Evolutionary conservation across 2,888 invertebrate species (phyloP), one percentile per base, ranked within the genome.

Genomic region (Hyposoter dolosus): DNA sequence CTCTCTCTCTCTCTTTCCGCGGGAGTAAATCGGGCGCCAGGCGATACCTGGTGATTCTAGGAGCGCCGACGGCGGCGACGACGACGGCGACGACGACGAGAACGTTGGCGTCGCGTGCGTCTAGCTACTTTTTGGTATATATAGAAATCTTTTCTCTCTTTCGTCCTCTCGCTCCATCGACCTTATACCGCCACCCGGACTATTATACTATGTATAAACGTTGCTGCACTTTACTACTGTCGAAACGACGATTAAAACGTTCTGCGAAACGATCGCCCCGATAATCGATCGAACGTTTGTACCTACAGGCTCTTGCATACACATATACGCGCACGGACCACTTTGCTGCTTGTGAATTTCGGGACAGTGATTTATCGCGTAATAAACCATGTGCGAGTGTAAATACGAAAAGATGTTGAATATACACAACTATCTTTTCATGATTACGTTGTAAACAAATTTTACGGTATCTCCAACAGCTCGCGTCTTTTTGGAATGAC

Each of bases 231-330:
- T 50, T 75, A 66, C 45, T 40, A 76, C 82, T 28, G 23, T 85
- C 32, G 69, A 68, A 82, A 76, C 79, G 71, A 63, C 71, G 83
- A 85, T 68, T 85, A 85, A 82, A 83, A 85, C 75, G 82, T 83
- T 72, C 40, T 78, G 71, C 71, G 74, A 83, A 60, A 56, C 53
- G 79, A 71, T 74, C n/a, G 69, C 4, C 28, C 68, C 50, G 78
- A 78, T 75, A 69, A 47, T 72, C 75, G 66, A 82, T 79, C 82
- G 77, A 77, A 53, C 32, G 47, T 47, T 47, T 60, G 65, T 77
- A 77, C 23, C 65, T 74, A 6, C 19, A n/a, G 19, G n/a, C n/a
- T 43, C 50, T 66, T 53, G 23, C 65, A 17, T 65, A 23, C 47
- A 63, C 17, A 50, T 35, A 28, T 4, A 50, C 12, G 50, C n/a